Evolutionary conservation across 2,113 vertebrate species (phyloP), one percentile per base, ranked within the genome.

Genomic region (Cichladusa arquata): DNA sequence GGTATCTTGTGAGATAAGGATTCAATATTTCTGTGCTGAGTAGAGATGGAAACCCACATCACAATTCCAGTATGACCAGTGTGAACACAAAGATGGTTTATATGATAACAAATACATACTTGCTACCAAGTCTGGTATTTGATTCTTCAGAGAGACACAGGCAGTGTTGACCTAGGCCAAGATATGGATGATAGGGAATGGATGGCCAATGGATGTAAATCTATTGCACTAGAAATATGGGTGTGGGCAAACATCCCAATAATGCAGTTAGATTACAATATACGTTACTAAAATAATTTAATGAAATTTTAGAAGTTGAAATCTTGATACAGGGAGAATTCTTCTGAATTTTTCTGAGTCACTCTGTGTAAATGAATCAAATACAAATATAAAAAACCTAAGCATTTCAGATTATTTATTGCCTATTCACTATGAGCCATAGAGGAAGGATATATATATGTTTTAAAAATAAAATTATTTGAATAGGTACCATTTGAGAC

Each of bases 401-500:
- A 31, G 14, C 2, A 3, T 78, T 64, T 95, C 14, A 77, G 85
- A 65, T 29, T 2, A 61, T 85, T 58, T 91, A 74, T 61, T 84
- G 12, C 16, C 65, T 87, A 61, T 42, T 79, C n/a, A 50, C 94
- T 60, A 50, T 79, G 18, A 89, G 26, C 44, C 70, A 34, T 31
- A 72, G 48, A 74, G 24, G 40, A 81, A 67, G 25, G 28, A 56
- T 67, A 72, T 81, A 56, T 78, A 48, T 67, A 34, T 87, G 20
- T 87, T 94, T 91, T 56, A 95, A 96, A 69, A 91, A 84, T 26
- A 78, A 71, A 78, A 66, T 79, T 2, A 45, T 92, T 84, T 89
- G 6, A 76, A 57, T 69, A 76, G 16, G 16, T 83, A 58, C 50
- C 7, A 26, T 89, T 60, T 6, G 7, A 74, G 50, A 77, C 16